A percentile compares a stretch with the other conserved stretches of the same genome.
Evolutionary conservation across 2,797 vertebrate species (phyloP).

Genomic region (Syndactyla subalaris): DNA sequence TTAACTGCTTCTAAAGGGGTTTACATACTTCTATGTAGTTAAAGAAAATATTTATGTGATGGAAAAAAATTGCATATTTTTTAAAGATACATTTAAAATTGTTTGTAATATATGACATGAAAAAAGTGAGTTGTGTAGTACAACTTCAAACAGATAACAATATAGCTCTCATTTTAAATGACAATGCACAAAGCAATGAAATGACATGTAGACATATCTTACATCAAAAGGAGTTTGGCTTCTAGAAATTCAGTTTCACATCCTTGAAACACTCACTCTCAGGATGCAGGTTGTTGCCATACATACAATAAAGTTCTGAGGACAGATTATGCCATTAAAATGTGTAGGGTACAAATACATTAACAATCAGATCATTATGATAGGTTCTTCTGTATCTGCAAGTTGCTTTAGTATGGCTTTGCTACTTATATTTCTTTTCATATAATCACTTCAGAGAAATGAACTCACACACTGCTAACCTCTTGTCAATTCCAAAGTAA

Average conservation of each 20-base stretch:
- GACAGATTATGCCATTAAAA: neutral
- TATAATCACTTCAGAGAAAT: constrained; percentile 4
- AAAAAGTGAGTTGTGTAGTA: neutral
- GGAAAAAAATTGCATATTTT: neutral
- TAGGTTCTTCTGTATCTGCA: neutral
- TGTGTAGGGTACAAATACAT: neutral
- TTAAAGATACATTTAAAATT: neutral
- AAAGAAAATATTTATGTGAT: neutral
- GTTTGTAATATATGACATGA: neutral
- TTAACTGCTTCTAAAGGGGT: neutral
- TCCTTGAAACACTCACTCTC: neutral
- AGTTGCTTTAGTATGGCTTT: neutral
- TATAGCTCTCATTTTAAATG: neutral
- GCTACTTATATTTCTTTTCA: neutral
- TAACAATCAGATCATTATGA: neutral
- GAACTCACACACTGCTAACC: neutral
- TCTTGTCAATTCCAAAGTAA: constrained; percentile 17
- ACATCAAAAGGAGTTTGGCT: neutral
- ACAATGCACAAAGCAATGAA: neutral
- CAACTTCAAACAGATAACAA: neutral
- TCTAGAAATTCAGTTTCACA: neutral
- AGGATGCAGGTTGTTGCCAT: neutral
- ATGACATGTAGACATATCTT: neutral
- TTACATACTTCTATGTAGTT: neutral
- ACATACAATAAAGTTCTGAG: neutral